A percentile compares a stretch with the other conserved stretches of the same genome.
These are phyloP conservation scores for Zygothrica quintamaculata DNA, from an alignment of 2,888 invertebrate genomes.

Conservation along the genomic window DNA sequence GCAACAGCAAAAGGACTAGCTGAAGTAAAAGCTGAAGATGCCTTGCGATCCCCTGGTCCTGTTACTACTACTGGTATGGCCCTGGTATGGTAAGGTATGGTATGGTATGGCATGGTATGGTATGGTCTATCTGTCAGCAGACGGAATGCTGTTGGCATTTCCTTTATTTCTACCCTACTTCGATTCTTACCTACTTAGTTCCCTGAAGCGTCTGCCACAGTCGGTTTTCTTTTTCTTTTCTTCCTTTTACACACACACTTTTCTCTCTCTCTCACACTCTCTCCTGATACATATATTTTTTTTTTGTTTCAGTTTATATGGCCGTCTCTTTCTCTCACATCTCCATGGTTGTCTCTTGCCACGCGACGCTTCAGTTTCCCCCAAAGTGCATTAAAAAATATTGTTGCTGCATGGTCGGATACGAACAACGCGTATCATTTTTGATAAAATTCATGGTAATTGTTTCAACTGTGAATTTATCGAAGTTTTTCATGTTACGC, in stretches of 20 bases:
- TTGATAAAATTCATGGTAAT: slow-evolving; percentile 80
- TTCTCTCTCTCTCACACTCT: slow-evolving; percentile 9
- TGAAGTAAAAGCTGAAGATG: slow-evolving; percentile 5
- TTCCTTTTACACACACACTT: too few relatives aligned
- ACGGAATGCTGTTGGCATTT: slow-evolving; percentile 71
- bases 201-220: slow-evolving; percentile 51
- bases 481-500: slow-evolving; percentile 80
- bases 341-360: slow-evolving; percentile 30
- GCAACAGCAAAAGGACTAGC: not conserved
- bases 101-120: too few relatives aligned
- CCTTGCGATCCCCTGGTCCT: slow-evolving; percentile 17
- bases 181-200: slow-evolving; percentile 74
- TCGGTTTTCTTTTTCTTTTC: slow-evolving; percentile 45
- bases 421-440: slow-evolving; percentile 78
- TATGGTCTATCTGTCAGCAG: slow-evolving; percentile 77
- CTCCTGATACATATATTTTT: too few relatives aligned
- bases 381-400: slow-evolving; percentile 81
- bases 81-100: too few relatives aligned
- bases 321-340: too few relatives aligned
- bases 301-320: not conserved
- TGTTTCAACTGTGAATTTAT: slow-evolving; percentile 80
- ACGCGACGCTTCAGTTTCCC: slow-evolving; percentile 73
- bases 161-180: slow-evolving; percentile 35
- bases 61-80: not conserved
- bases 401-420: slow-evolving; percentile 80